Evolutionary conservation across 1,140 invertebrate genomes (phyloP).

Genomic region (Drosophila rufa): DNA sequence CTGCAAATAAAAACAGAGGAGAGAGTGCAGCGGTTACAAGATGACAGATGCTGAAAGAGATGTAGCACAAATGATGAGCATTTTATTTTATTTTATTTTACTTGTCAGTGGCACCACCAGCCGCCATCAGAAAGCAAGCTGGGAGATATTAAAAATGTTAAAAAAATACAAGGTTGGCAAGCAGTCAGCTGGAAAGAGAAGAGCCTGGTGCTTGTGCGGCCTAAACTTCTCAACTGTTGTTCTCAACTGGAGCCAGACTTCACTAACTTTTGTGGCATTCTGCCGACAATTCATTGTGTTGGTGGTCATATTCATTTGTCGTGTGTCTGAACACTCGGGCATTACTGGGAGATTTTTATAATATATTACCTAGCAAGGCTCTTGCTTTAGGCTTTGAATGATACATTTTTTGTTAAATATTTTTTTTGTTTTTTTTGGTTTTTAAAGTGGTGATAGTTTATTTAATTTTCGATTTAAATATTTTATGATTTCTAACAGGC

Average conservation of each 20-base stretch:
- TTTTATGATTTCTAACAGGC: too few relatives aligned
- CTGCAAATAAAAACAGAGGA: constrained; percentile 85
- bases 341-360: too few relatives aligned
- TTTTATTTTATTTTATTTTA: constrained; percentile 2
- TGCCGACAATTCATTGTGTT: constrained; percentile 11
- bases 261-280: constrained; percentile 26
- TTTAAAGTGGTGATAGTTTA: too few relatives aligned
- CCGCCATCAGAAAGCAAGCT: constrained; percentile 1
- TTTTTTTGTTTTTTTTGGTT: too few relatives aligned
- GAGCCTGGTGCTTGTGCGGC: neutral
- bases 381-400: neutral
- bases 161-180: constrained; percentile 42
- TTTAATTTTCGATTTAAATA: too few relatives aligned
- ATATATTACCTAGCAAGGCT: neutral
- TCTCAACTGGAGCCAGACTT: constrained; percentile 37
- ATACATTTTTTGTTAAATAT: too few relatives aligned
- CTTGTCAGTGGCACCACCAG: constrained; percentile 7
- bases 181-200: neutral
- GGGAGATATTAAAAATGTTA: constrained; percentile 49
- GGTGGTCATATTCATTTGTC: neutral
- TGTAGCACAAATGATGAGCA: constrained; percentile 8
- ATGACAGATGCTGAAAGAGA: constrained; percentile 18
- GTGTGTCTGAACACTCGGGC: neutral
- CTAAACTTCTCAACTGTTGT: constrained; percentile 30
- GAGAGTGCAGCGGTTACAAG: neutral